phyloP scores from a whole-genome alignment of 2,797 vertebrate genomes.

The Semotilus atromaculatus region DNA sequence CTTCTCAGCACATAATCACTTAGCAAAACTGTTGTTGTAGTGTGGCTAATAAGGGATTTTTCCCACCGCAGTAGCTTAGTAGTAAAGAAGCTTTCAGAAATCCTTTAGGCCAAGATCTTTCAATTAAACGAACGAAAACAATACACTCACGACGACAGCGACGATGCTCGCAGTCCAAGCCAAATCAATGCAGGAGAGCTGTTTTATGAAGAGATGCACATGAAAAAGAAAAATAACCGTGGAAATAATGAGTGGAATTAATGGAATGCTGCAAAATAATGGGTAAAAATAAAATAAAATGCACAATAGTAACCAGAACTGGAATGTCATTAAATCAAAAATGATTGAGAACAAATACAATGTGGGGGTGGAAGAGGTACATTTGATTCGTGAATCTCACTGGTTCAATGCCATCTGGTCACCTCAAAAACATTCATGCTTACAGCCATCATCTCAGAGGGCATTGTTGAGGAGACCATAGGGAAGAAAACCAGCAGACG shows the following conservation, averaged over 20 bases:
- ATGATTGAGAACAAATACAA: neutral
- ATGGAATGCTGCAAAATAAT: neutral
- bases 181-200: constrained; percentile 10
- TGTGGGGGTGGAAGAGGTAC: neutral
- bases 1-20: neutral
- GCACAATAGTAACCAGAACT: neutral
- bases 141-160: constrained; percentile 19
- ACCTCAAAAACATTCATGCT: constrained; percentile 44
- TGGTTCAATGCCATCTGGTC: constrained; percentile 56
- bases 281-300: neutral
- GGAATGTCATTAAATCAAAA: neutral
- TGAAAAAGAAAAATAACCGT: neutral
- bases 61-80: neutral
- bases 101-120: constrained; percentile 36
- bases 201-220: neutral
- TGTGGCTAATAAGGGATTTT: constrained; percentile 33
- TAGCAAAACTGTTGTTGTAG: constrained; percentile 44
- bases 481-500: constrained; percentile 54
- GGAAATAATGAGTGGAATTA: neutral
- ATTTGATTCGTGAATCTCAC: constrained; percentile 9
- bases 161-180: neutral
- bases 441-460: constrained; percentile 38
- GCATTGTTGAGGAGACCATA: constrained; percentile 42
- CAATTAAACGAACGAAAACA: constrained; percentile 34
- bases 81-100: constrained; percentile 43